Base-by-base conservation (phyloP, 2,888 invertebrate genomes). In the Matsumyia berberina region DNA sequence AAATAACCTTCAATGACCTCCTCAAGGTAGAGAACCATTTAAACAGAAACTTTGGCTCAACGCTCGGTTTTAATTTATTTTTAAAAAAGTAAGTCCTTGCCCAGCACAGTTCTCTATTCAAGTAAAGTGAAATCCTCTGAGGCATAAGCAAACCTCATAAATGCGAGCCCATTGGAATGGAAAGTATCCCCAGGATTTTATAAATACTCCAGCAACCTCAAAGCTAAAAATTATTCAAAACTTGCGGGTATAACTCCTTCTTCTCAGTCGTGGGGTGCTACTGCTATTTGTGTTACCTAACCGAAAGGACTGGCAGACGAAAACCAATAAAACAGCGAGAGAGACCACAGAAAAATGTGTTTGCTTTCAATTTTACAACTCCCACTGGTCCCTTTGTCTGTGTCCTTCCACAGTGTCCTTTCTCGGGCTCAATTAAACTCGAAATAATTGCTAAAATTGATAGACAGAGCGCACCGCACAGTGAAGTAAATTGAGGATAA, bases 381-480 rank as follows among this genome's bases (percentile, higher is more conserved):
- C 11, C 44, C 35, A 24, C 24, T 24, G 24, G 2, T 24, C 8
- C 15, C 8, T 7, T 7, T 33, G 7, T 17, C 0, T 35, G 12
- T 60, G 24, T 44, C 46, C 62, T 35, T 17, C 4, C 11, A 31
- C 0, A 12, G 24, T 46, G 42, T 67, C 60, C 69, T 55, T 60
- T 58, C 39, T 51, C 35, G 11, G 49, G 69, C 57, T 35, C 44
- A 64, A 74, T 70, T 81, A 37, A 76, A 62, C 49, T 73, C 64
- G 15, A 44, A 62, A 44, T 44, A 73, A 62, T 49, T 33, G 53
- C 17, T 37, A 31, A 72, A 60, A 33, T 24, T 39, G 15, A 49
- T 15, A 12, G n/a, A 35, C n/a, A 51, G 15, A 4, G 15, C 60
- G 39, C 5, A 39, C 5, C 17, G 42, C 8, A 15, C 17, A 35